Evolutionary conservation across 1,140 invertebrate genomes (phyloP).

Genomic region (Drosophila cardini): DNA sequence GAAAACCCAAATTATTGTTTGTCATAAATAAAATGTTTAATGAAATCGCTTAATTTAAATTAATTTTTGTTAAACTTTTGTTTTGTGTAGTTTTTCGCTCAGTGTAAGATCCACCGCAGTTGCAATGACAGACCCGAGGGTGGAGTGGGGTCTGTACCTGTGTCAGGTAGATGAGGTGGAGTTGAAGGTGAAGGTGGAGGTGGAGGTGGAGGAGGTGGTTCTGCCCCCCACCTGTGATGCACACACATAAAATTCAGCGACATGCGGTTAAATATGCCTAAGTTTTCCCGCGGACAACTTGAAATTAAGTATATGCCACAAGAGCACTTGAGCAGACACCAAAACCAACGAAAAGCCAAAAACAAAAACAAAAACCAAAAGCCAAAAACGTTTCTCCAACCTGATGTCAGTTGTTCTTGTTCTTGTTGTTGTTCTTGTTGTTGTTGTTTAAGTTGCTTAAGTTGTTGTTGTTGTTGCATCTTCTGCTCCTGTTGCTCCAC

Average conservation of each 20-base stretch:
- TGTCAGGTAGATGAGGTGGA: no score
- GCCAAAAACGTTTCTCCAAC: slow-evolving; percentile 13
- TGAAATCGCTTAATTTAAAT: no score
- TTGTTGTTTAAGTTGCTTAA: no score
- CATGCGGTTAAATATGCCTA: slow-evolving; percentile 82
- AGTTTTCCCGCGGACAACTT: slow-evolving; percentile 79
- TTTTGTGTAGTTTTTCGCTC: no score
- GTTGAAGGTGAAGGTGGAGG: no score
- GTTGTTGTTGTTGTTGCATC: slow-evolving; percentile 19
- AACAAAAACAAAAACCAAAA: no score
- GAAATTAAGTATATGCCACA: slow-evolving; percentile 78
- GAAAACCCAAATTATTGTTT: no score
- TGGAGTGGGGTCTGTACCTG: no score
- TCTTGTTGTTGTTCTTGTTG: slow-evolving; percentile 4
- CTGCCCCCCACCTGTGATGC: slow-evolving; percentile 31
- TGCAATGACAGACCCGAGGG: slow-evolving; percentile 17
- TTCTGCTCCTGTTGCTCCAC: not conserved
- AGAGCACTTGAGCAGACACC: slow-evolving; percentile 28
- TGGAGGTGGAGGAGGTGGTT: no score
- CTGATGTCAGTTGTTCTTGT: slow-evolving; percentile 27
- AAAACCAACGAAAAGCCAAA: no score
- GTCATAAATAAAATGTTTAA: no score
- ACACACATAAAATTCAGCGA: slow-evolving; percentile 64
- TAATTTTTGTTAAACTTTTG: no score
- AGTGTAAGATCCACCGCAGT: slow-evolving; percentile 29